These are phyloP conservation scores for Acropora tenuis DNA, from an alignment of 64 coral and sea anemone species.

Conservation along the genomic window DNA sequence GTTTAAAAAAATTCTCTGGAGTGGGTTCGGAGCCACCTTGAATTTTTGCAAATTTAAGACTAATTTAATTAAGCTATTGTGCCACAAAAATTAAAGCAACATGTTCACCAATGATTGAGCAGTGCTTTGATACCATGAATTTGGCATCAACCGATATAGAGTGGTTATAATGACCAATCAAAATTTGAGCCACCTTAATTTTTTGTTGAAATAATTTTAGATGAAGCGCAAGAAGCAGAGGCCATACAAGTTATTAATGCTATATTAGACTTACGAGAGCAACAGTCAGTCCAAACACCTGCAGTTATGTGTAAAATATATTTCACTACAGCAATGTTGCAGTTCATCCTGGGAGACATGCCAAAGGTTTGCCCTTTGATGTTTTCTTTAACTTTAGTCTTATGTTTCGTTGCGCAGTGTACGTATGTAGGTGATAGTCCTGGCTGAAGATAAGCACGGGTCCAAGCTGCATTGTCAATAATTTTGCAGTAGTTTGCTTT, in stretches of 20 bases:
- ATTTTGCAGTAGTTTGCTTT: too few relatives aligned
- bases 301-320: conserved; percentile 98
- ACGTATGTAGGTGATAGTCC: too few relatives aligned
- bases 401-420: too few relatives aligned
- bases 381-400: neutral
- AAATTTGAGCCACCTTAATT: neutral
- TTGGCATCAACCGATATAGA: too few relatives aligned
- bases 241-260: conserved; percentile 95
- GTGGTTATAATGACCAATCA: neutral
- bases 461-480: too few relatives aligned
- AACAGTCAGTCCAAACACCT: conserved; percentile 87
- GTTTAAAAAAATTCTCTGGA: too few relatives aligned
- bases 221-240: conserved; percentile 96
- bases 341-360: conserved; percentile 84
- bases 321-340: conserved; percentile 91
- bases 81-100: too few relatives aligned
- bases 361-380: conserved; percentile 52
- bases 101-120: too few relatives aligned
- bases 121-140: too few relatives aligned
- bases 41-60: too few relatives aligned
- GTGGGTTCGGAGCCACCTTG: too few relatives aligned
- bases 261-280: conserved; percentile 88
- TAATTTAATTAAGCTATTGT: neutral
- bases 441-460: too few relatives aligned
- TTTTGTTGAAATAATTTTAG: conserved; percentile 24